Percentiles rank a stretch among this genome's conserved stretches.
These are phyloP conservation scores for Boleophthalmus pectinirostris DNA, from an alignment of 2,113 vertebrate species.

Conservation along the genomic window DNA sequence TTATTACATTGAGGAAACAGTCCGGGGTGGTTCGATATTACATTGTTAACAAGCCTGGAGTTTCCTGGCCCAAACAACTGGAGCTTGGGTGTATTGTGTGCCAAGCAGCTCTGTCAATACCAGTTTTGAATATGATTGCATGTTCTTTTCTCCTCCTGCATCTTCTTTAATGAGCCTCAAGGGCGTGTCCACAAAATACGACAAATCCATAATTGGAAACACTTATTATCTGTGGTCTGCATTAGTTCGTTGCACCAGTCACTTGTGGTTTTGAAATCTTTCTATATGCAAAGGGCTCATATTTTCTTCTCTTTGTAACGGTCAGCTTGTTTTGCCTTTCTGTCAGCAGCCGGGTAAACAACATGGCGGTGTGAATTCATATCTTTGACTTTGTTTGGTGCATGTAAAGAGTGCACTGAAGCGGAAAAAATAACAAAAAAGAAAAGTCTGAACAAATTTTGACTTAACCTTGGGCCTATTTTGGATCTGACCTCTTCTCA, in stretches of 20 bases:
- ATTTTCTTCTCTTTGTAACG: background rate
- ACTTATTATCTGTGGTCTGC: conserved; percentile 44
- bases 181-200: conserved; percentile 47
- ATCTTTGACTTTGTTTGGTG: background rate
- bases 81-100: background rate
- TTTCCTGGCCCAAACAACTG: conserved; percentile 10
- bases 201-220: conserved; percentile 54
- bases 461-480: conserved; percentile 42
- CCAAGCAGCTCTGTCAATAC: conserved; percentile 32
- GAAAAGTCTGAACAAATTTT: conserved; percentile 12
- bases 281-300: conserved; percentile 10
- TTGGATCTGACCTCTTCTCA: conserved; percentile 23
- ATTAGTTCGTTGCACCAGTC: conserved; percentile 44
- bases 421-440: background rate
- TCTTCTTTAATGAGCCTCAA: conserved; percentile 62
- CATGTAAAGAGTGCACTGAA: background rate
- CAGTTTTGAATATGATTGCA: conserved; percentile 29
- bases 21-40: conserved; percentile 31
- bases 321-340: conserved; percentile 1
- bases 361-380: background rate
- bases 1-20: conserved; percentile 15
- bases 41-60: conserved; percentile 27
- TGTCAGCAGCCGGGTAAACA: background rate
- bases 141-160: conserved; percentile 30
- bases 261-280: conserved; percentile 17